Conservation (phyloP, 2,888 invertebrate genomes). For the Syrista parreyssii region DNA sequence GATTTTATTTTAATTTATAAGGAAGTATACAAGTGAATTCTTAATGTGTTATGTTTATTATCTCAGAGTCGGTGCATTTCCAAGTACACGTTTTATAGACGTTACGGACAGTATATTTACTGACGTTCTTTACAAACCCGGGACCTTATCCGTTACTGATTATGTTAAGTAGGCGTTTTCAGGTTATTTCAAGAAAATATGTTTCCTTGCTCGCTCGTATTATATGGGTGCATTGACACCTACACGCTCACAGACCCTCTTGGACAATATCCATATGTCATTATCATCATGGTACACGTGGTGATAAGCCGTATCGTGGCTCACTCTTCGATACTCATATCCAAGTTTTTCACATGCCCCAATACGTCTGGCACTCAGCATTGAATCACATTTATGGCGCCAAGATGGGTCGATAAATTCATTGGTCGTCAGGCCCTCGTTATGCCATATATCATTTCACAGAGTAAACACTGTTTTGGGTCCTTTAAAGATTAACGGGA, state of each 20-base stretch:
- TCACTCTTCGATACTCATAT: conserved; percentile 9
- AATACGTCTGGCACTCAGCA: conserved; percentile 1
- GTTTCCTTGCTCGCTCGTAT: neutral
- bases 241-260: neutral
- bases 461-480: neutral
- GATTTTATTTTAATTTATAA: neutral
- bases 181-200: neutral
- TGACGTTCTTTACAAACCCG: neutral
- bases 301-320: neutral
- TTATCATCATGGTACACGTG: neutral
- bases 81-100: neutral
- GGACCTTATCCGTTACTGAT: neutral
- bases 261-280: neutral
- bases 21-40: neutral
- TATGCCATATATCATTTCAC: neutral
- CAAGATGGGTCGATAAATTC: conserved; percentile 15
- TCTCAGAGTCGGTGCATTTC: neutral
- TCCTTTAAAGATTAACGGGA: neutral
- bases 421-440: conserved; percentile 11
- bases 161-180: too few species aligned
- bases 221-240: neutral
- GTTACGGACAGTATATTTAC: neutral
- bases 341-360: conserved; percentile 3
- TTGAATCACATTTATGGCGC: conserved; percentile 15
- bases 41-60: neutral